Evolutionary conservation across 2,888 invertebrate genomes (phyloP), one percentile per base, ranked within the genome.

Genomic region (Ceraclea dissimilis): DNA sequence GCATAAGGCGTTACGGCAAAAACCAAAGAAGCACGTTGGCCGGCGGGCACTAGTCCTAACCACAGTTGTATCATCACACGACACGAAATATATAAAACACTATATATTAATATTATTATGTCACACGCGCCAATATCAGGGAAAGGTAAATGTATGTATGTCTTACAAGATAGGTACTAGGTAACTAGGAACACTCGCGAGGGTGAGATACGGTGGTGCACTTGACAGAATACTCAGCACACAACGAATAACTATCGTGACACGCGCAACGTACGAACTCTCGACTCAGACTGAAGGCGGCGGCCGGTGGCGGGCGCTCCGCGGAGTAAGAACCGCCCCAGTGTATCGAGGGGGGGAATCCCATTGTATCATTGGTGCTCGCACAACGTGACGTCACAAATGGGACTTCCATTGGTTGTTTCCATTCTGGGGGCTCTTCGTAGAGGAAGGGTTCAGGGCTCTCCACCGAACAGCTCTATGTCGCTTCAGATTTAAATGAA

Each of bases 221-320:
- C 48, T 18, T 46, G 49, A 39, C 54, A 44, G 54, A 20, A 44
- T 31, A 66, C 74, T 56, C 21, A 18, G 49, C 50, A 43, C 46
- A 49, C 39, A 43, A 52, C 49, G 51, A 49, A 55, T 43, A 26
- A 52, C 44, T 48, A 31, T 43, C 20, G 44, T 26, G 22, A 39
- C 57, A 51, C 75, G 77, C 76, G 71, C 69, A 69, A 69, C 70
- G 73, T 75, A 69, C 71, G 70, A 69, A 73, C 70, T 68, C 70
- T 71, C 70, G 69, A 80, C 78, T 79, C 80, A 78, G 68, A 82
- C 80, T 80, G 80, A 78, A 76, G 78, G 78, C 78, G 73, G 65
- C 75, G 74, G 74, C 62, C 62, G 63, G 65, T 56, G 57, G 62
- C 59, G 59, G 60, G 62, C 60, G 74, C 71, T 74, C 73, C 73